Percentiles rank a stretch among this genome's conserved stretches.
Evolutionary conservation across 2,888 invertebrate species (phyloP).

Genomic region (Ennomos erosarius): DNA sequence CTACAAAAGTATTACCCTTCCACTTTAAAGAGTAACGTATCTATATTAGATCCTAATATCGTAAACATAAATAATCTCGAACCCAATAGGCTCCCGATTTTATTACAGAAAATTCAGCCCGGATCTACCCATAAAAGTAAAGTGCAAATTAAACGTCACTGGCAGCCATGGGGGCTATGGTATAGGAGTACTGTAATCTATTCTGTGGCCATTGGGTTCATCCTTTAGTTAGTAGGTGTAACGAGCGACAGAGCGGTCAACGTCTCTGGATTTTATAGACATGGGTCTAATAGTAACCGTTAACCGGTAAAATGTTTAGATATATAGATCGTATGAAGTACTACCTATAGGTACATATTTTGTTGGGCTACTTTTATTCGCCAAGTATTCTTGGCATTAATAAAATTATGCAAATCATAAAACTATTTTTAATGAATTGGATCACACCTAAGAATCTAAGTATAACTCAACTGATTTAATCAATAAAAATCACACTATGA

Average conservation of each 20-base stretch:
- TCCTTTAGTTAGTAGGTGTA: slow-evolving; percentile 37
- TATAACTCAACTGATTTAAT: too few relatives aligned
- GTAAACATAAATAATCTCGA: slow-evolving; percentile 40
- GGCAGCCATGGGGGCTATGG: slow-evolving; percentile 46
- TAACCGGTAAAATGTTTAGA: too few relatives aligned
- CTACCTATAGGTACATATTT: background rate
- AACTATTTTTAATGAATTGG: too few relatives aligned
- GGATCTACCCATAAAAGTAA: slow-evolving; percentile 47
- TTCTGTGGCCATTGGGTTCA: slow-evolving; percentile 48
- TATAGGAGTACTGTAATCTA: too few relatives aligned
- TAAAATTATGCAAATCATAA: too few relatives aligned
- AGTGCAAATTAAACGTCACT: slow-evolving; percentile 61
- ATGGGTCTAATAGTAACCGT: slow-evolving; percentile 1
- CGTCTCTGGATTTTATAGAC: slow-evolving; percentile 17
- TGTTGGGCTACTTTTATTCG: background rate
- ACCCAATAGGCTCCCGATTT: slow-evolving; percentile 28
- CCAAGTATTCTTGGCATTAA: too few relatives aligned
- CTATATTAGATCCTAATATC: slow-evolving; percentile 27
- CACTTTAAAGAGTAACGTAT: background rate
- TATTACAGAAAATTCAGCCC: slow-evolving; percentile 41
- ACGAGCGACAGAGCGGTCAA: slow-evolving; percentile 26
- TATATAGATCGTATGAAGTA: too few relatives aligned
- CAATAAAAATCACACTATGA: too few relatives aligned
- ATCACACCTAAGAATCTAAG: too few relatives aligned
- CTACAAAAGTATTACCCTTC: too few relatives aligned